These are phyloP conservation scores for Drosophila neotestacea DNA, from an alignment of 2,888 invertebrate species.

Conservation along the genomic window DNA sequence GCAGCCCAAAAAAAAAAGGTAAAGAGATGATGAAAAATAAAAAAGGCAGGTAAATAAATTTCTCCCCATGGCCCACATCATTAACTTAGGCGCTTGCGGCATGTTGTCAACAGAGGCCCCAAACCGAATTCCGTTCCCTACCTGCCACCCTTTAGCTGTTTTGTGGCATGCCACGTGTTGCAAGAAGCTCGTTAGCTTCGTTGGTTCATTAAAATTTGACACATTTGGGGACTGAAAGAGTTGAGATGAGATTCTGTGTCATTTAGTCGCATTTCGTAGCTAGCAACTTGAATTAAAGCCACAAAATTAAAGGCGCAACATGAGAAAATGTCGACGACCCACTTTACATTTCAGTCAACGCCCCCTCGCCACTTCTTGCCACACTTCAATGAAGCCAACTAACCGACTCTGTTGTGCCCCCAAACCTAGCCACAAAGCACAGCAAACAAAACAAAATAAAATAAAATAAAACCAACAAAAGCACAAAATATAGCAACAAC, in stretches of 20 bases:
- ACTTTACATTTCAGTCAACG: conserved; percentile 64
- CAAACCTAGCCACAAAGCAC: conserved; percentile 28
- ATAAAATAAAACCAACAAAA: conserved; percentile 65
- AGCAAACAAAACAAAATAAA: conserved; percentile 25
- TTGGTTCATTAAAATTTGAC: conserved; percentile 76
- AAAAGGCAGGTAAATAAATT: conserved; percentile 7
- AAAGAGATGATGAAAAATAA: not conserved
- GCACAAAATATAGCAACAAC: conserved; percentile 60
- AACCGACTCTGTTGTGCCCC: conserved; percentile 42
- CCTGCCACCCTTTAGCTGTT: not conserved
- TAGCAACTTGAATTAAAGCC: conserved; percentile 42
- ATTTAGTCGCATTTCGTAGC: not conserved
- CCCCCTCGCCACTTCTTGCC: not conserved
- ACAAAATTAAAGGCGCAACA: conserved; percentile 46
- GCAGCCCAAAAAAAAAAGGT: not conserved
- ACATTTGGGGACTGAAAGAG: conserved; percentile 53
- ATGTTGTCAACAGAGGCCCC: conserved; percentile 14
- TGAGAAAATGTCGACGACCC: conserved; percentile 53
- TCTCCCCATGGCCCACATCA: conserved; percentile 39
- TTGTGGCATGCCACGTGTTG: conserved; percentile 16
- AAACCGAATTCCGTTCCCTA: not conserved
- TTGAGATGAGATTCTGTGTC: conserved; percentile 5
- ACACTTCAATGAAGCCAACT: conserved; percentile 65
- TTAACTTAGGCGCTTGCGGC: conserved; percentile 40
- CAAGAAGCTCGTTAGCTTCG: conserved; percentile 68